Evolutionary conservation across 2,113 vertebrate genomes (phyloP).

Genomic region (Picathartes gymnocephalus): DNA sequence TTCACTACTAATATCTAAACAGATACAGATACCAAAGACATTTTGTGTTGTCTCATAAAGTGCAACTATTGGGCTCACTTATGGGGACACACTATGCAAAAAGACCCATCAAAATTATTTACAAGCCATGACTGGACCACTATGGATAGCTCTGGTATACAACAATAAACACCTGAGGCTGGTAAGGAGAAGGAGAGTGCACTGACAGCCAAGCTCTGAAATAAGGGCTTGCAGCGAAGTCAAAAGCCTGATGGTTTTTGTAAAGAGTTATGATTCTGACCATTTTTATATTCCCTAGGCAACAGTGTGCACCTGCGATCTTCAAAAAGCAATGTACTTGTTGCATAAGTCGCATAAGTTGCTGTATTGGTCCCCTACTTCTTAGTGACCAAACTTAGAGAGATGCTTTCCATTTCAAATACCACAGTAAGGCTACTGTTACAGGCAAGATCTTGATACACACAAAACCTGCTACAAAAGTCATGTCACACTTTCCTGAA

Average conservation of each 20-base stretch:
- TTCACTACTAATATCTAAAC: not conserved
- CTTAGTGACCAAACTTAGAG: not conserved
- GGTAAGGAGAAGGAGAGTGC: not conserved
- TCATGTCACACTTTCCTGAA: not conserved
- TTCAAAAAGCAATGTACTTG: conserved; percentile 1
- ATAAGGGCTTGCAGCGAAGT: not conserved
- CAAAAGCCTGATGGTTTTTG: not conserved
- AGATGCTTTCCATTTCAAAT: conserved; percentile 8
- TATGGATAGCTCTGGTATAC: not conserved
- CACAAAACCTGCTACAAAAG: not conserved
- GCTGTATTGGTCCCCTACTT: not conserved
- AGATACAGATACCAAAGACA: not conserved
- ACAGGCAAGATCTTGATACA: not conserved
- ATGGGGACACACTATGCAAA: not conserved
- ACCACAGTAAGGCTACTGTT: not conserved
- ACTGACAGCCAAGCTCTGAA: not conserved
- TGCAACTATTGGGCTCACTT: not conserved
- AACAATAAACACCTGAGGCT: not conserved
- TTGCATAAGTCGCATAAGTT: not conserved
- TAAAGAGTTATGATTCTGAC: not conserved
- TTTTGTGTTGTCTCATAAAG: not conserved
- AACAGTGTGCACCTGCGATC: not conserved
- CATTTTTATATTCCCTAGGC: not conserved
- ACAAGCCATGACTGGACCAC: not conserved
- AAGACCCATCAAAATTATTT: not conserved